A percentile compares a stretch with the other conserved stretches of the same genome.
Conservation (phyloP, 2,113 vertebrate genomes). For the Hoplias malabaricus region DNA sequence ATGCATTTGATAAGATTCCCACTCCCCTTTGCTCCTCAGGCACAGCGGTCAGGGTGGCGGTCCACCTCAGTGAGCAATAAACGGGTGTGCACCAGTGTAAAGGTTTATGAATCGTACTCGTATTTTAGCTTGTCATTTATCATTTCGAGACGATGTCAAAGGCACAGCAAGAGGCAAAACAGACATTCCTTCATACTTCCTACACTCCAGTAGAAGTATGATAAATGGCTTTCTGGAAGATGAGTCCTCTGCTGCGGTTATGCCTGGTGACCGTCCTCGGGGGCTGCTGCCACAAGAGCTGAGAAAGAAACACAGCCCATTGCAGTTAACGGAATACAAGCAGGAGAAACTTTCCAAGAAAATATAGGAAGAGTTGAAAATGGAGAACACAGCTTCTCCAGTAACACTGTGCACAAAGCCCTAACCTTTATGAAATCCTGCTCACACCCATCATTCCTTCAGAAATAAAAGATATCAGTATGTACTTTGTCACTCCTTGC, state of each 20-base stretch:
- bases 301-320: background rate
- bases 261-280: constrained; percentile 20
- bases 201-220: constrained; percentile 57
- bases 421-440: too few relatives aligned
- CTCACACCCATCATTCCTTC: too few relatives aligned
- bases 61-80: constrained; percentile 33
- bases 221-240: constrained; percentile 52
- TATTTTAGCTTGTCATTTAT: constrained; percentile 51
- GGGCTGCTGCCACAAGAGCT: background rate
- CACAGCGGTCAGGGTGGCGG: constrained; percentile 51
- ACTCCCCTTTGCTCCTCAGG: constrained; percentile 31
- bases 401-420: too few relatives aligned
- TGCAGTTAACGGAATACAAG: background rate
- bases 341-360: background rate
- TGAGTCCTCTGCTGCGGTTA: constrained; percentile 40
- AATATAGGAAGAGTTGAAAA: background rate
- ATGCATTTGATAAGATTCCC: constrained; percentile 69
- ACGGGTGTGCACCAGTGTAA: background rate
- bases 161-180: constrained; percentile 35
- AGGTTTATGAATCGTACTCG: constrained; percentile 51
- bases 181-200: constrained; percentile 49
- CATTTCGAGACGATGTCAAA: constrained; percentile 61
- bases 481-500: too few relatives aligned
- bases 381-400: too few relatives aligned
- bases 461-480: too few relatives aligned